A percentile compares a stretch with the other conserved stretches of the same genome.
Evolutionary conservation across 2,113 vertebrate genomes (phyloP).

Genomic region (Progne subis): DNA sequence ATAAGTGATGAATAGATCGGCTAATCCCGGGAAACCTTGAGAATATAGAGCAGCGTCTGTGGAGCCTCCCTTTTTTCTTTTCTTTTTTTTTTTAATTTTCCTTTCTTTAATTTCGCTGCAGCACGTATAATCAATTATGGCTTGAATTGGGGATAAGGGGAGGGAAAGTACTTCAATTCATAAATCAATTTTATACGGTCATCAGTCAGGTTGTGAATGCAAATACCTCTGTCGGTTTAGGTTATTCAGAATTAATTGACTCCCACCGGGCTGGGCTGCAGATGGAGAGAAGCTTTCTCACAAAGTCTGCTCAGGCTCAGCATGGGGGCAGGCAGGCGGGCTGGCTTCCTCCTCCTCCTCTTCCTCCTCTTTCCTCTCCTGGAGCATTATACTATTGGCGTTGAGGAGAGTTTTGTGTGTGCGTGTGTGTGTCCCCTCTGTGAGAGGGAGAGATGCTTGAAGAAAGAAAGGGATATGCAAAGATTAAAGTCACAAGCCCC

Average conservation of each 20-base stretch:
- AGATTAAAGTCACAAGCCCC: conserved; percentile 73
- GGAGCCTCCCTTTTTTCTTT: conserved; percentile 73
- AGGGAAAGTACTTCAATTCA: conserved; percentile 90
- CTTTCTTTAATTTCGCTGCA: conserved; percentile 85
- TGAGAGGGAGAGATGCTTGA: conserved; percentile 66
- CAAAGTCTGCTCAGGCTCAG: conserved; percentile 76
- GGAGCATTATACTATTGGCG: conserved; percentile 63
- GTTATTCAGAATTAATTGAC: conserved; percentile 87
- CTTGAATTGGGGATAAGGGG: conserved; percentile 83
- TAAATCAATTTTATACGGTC: conserved; percentile 99
- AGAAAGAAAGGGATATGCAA: conserved; percentile 70
- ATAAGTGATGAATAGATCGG: conserved; percentile 76
- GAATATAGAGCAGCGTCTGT: conserved; percentile 64
- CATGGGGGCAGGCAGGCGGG: conserved; percentile 68
- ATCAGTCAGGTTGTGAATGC: conserved; percentile 98
- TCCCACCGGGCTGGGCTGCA: conserved; percentile 79
- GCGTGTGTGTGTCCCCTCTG: not conserved
- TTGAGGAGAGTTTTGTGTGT: conserved; percentile 43
- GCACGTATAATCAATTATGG: conserved; percentile 99
- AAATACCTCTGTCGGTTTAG: conserved; percentile 85
- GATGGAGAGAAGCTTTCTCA: conserved; percentile 78
- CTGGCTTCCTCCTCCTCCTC: conserved; percentile 65
- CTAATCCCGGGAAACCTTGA: conserved; percentile 73
- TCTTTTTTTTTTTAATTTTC: conserved; percentile 78
- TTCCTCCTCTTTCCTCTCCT: conserved; percentile 52